These are phyloP conservation scores for Atherix ibis DNA, from an alignment of 2,888 invertebrate species.

Conservation along the genomic window DNA sequence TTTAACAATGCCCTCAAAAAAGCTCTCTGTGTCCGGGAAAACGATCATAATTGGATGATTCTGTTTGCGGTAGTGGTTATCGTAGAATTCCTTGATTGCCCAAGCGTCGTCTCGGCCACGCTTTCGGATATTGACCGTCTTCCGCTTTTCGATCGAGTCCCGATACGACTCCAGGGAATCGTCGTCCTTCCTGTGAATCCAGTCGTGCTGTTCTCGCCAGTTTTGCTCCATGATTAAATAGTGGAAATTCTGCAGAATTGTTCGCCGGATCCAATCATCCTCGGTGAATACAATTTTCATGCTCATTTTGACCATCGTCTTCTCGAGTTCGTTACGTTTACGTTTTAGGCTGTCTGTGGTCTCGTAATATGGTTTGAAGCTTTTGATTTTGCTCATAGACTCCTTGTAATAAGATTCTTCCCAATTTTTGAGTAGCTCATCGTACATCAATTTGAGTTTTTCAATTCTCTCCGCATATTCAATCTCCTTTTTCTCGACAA, in stretches of 20 bases:
- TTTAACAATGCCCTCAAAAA: constrained; percentile 21
- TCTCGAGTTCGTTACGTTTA: constrained; percentile 18
- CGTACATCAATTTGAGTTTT: constrained; percentile 18
- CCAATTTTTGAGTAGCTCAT: constrained; percentile 26
- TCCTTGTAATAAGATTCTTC: constrained; percentile 26
- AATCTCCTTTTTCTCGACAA: constrained; percentile 25
- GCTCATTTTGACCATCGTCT: constrained; percentile 20
- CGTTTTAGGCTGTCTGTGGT: constrained; percentile 22
- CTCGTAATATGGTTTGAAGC: constrained; percentile 22
- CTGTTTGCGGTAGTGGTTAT: constrained; percentile 22
- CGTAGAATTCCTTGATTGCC: constrained; percentile 27
- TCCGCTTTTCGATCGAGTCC: constrained; percentile 12
- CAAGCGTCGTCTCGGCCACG: constrained; percentile 27
- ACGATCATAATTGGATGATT: constrained; percentile 23
- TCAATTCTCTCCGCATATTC: constrained; percentile 22
- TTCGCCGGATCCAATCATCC: constrained; percentile 25
- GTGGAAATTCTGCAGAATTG: constrained; percentile 30
- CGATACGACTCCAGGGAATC: constrained; percentile 21
- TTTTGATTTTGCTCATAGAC: constrained; percentile 17
- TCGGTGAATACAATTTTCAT: constrained; percentile 31
- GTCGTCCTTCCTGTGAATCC: constrained; percentile 21
- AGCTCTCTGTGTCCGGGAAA: constrained; percentile 21
- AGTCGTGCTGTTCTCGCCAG: constrained; percentile 27
- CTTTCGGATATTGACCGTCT: constrained; percentile 16
- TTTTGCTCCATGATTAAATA: constrained; percentile 27